phyloP scores from a whole-genome alignment of 2,888 invertebrate genomes.

The Aethes cnicana region DNA sequence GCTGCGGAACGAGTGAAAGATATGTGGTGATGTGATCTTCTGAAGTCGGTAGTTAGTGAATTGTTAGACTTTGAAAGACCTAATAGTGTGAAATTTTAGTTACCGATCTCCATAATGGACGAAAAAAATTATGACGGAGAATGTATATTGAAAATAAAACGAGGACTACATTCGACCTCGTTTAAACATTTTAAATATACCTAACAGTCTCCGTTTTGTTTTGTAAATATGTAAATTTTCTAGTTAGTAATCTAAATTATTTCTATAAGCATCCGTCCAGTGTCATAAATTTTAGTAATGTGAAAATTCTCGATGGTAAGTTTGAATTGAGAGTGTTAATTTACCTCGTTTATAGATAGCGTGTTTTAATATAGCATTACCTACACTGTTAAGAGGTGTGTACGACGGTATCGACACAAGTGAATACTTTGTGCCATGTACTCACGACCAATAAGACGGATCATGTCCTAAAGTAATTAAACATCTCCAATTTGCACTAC shows the following conservation, averaged over 20 bases:
- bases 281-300: constrained; percentile 64
- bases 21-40: constrained; percentile 73
- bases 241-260: constrained; percentile 41
- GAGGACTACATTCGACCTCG: constrained; percentile 8
- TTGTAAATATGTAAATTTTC: constrained; percentile 73
- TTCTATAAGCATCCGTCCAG: constrained; percentile 60
- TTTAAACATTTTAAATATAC: neutral
- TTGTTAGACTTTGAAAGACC: constrained; percentile 17
- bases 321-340: constrained; percentile 30
- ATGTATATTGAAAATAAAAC: neutral
- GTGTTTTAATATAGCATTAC: constrained; percentile 8
- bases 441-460: constrained; percentile 6
- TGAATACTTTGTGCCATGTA: constrained; percentile 76
- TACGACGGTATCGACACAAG: constrained; percentile 58
- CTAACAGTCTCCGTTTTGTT: constrained; percentile 14
- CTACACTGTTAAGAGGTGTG: constrained; percentile 20
- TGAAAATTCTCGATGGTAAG: constrained; percentile 31
- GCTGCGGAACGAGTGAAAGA: constrained; percentile 79
- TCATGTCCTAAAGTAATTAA: no score
- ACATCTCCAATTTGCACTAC: neutral
- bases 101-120: constrained; percentile 33
- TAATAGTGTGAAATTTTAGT: constrained; percentile 28
- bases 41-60: constrained; percentile 14
- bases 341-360: constrained; percentile 38
- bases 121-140: constrained; percentile 13